Conservation (phyloP, 2,888 invertebrate genomes). For the Caenorhabditis sp. region DNA sequence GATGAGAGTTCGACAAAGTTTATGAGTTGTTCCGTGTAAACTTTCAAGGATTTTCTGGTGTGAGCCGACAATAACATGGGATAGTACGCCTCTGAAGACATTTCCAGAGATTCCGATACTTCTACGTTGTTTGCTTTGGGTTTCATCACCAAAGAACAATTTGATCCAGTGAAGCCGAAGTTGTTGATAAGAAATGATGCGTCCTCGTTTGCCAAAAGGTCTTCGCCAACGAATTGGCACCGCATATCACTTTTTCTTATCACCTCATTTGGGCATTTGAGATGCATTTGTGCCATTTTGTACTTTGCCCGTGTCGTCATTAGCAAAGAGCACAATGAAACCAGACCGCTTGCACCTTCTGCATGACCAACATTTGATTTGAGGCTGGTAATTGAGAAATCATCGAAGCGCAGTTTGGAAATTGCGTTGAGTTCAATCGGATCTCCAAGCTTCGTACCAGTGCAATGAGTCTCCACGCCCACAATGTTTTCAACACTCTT, state of each 20-base stretch:
- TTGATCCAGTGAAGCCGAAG: constrained; percentile 81
- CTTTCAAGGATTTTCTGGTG: constrained; percentile 39
- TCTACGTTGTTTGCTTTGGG: not conserved
- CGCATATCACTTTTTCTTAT: constrained; percentile 48
- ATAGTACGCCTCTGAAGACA: constrained; percentile 37
- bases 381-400: constrained; percentile 68
- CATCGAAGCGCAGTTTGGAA: constrained; percentile 10
- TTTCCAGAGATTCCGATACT: no score
- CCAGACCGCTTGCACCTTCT: constrained; percentile 78
- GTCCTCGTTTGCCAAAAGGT: constrained; percentile 45
- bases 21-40: constrained; percentile 20
- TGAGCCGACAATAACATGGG: constrained; percentile 73
- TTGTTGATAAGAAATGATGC: constrained; percentile 73
- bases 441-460: constrained; percentile 80
- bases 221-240: constrained; percentile 67
- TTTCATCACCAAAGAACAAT: constrained; percentile 65
- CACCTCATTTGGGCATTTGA: constrained; percentile 61
- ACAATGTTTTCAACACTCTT: constrained; percentile 5
- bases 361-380: constrained; percentile 78
- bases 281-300: constrained; percentile 64
- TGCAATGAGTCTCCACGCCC: constrained; percentile 82
- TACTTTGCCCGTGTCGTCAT: constrained; percentile 56
- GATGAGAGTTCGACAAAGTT: constrained; percentile 37
- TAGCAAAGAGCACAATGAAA: constrained; percentile 62
- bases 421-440: constrained; percentile 77